phyloP scores from a whole-genome alignment of 2,797 vertebrate genomes.

The Allobates femoralis region DNA sequence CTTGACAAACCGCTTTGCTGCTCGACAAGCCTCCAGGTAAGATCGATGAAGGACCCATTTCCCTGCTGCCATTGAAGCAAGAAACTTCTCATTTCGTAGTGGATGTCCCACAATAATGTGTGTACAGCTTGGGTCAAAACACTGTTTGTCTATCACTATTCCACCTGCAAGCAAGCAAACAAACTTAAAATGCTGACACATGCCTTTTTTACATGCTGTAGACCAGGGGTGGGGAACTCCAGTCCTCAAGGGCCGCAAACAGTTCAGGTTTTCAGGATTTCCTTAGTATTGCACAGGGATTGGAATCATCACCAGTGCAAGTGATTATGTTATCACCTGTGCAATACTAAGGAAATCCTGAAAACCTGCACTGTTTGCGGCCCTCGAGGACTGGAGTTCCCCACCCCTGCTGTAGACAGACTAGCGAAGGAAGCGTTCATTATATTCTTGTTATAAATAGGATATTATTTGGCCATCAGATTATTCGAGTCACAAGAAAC shows the following conservation, averaged over 20 bases:
- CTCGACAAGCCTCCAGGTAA: constrained; percentile 91
- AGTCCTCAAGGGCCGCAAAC: too few relatives aligned
- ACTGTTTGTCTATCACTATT: constrained; percentile 90
- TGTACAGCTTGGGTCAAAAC: constrained; percentile 92
- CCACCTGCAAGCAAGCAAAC: constrained; percentile 78
- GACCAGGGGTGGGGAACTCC: too few relatives aligned
- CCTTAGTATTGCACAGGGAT: too few relatives aligned
- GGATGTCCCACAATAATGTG: constrained; percentile 96
- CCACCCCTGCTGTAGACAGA: too few relatives aligned
- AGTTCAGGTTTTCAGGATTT: too few relatives aligned
- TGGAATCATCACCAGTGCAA: too few relatives aligned
- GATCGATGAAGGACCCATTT: constrained; percentile 98
- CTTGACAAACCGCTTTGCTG: constrained; percentile 84
- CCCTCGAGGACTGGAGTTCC: too few relatives aligned
- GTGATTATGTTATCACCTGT: too few relatives aligned
- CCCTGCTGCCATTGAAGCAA: constrained; percentile 95
- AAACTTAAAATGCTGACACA: background rate
- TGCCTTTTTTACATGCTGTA: background rate
- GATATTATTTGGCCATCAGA: background rate
- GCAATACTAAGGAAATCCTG: too few relatives aligned
- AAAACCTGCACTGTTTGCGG: too few relatives aligned
- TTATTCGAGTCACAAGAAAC: background rate
- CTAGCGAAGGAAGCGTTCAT: background rate
- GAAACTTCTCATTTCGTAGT: constrained; percentile 94
- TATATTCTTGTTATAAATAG: background rate